Evolutionary conservation across 2,888 invertebrate genomes (phyloP).

Genomic region (Pocota personata): DNA sequence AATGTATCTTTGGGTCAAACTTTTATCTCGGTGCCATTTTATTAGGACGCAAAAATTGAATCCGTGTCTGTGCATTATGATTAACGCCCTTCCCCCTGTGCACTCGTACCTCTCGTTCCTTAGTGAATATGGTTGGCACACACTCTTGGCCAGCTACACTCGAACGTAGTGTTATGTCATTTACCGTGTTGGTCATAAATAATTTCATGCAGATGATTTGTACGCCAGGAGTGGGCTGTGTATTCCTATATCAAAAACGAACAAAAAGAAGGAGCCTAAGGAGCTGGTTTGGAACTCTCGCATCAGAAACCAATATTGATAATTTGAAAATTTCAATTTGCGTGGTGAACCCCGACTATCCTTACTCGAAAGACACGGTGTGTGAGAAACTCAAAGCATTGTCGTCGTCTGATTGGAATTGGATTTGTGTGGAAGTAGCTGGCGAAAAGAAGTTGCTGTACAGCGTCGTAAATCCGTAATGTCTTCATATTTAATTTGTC

Average conservation of each 20-base stretch:
- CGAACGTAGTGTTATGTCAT: slow-evolving; percentile 61
- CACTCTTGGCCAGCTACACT: slow-evolving; percentile 8
- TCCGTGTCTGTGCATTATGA: slow-evolving; percentile 59
- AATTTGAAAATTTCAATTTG: slow-evolving; percentile 73
- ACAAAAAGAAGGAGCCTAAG: slow-evolving; percentile 31
- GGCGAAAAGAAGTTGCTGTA: slow-evolving; percentile 16
- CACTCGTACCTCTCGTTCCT: background rate
- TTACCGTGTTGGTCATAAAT: slow-evolving; percentile 63
- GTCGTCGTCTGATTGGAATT: slow-evolving; percentile 40
- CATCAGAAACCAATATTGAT: slow-evolving; percentile 71
- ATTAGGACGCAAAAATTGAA: slow-evolving; percentile 64
- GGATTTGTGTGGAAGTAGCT: slow-evolving; percentile 17
- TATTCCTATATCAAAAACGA: slow-evolving; percentile 24
- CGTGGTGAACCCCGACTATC: background rate
- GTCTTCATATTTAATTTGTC: slow-evolving; percentile 79
- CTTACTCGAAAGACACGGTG: background rate
- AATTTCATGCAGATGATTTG: slow-evolving; percentile 67
- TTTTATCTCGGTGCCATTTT: slow-evolving; percentile 64
- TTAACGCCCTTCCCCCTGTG: slow-evolving; percentile 36
- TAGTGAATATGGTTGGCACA: slow-evolving; percentile 24
- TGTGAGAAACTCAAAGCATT: background rate
- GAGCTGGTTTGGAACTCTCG: slow-evolving; percentile 13
- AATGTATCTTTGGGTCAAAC: slow-evolving; percentile 74
- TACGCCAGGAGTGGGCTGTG: slow-evolving; percentile 43
- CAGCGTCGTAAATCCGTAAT: slow-evolving; percentile 77